These are phyloP conservation scores for Callocephalon fimbriatum DNA, from an alignment of 2,113 vertebrate species.

Conservation along the genomic window DNA sequence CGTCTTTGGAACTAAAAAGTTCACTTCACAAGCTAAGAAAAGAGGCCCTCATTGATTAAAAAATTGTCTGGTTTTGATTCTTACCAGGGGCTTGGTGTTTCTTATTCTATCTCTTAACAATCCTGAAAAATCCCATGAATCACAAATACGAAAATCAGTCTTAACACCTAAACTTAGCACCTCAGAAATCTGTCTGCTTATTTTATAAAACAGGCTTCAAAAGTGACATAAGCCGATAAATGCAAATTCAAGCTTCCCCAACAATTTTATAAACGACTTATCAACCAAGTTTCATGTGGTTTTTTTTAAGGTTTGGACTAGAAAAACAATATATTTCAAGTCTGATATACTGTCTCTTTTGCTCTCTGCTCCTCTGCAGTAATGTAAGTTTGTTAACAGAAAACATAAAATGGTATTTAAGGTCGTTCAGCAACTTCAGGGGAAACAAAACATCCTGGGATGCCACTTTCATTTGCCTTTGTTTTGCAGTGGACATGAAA, in stretches of 20 bases:
- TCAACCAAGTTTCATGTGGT: not conserved
- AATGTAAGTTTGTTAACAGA: not conserved
- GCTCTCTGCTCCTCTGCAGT: not conserved
- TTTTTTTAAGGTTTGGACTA: not conserved
- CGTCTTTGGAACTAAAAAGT: not conserved
- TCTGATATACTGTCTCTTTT: not conserved
- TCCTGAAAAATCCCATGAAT: not conserved
- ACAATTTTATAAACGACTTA: not conserved
- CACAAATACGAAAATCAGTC: not conserved
- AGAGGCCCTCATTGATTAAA: not conserved
- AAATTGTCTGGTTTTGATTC: not conserved
- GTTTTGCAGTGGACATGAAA: not conserved
- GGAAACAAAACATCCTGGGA: not conserved
- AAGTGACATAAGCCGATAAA: not conserved
- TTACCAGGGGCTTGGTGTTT: not conserved
- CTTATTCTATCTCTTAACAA: not conserved
- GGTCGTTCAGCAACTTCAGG: not conserved
- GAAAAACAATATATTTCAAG: not conserved
- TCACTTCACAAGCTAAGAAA: not conserved
- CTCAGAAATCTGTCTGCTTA: not conserved
- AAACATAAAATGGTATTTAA: not conserved
- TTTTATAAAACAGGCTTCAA: not conserved
- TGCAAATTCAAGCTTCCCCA: not conserved
- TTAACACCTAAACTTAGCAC: not conserved
- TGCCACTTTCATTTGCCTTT: not conserved